A percentile compares a stretch with the other conserved stretches of the same genome.
Conservation (phyloP, 2,113 vertebrate species). For the Delphinapterus leucas region DNA sequence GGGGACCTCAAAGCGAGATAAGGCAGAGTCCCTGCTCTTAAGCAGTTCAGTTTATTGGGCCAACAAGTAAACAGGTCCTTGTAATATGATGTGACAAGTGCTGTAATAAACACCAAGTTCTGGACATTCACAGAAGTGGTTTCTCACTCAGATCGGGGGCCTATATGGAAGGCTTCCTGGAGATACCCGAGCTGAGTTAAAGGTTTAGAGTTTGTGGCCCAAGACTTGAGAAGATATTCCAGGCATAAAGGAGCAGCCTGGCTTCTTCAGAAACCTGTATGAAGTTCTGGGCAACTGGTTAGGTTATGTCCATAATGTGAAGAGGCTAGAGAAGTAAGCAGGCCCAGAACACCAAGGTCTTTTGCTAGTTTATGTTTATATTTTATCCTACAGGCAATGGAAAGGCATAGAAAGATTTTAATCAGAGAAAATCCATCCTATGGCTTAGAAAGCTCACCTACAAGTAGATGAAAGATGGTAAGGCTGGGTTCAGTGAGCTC, state of each 20-base stretch:
- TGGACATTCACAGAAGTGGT: not conserved
- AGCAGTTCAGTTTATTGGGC: not conserved
- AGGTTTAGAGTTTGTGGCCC: no score
- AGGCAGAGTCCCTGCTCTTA: not conserved
- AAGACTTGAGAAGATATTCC: not conserved
- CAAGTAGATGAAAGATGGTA: not conserved
- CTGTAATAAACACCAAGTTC: not conserved
- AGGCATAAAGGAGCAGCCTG: not conserved
- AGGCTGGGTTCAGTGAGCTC: not conserved
- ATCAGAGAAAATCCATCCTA: not conserved
- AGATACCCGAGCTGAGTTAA: not conserved
- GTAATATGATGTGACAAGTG: not conserved
- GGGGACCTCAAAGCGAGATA: not conserved
- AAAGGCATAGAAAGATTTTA: not conserved
- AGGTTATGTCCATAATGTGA: accelerated
- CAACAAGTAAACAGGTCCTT: not conserved
- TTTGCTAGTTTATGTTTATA: not conserved
- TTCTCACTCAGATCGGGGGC: not conserved
- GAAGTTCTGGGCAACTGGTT: not conserved
- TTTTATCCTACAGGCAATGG: not conserved
- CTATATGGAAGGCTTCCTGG: not conserved
- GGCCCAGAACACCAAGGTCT: not conserved
- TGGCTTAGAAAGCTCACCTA: not conserved
- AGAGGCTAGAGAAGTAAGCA: not conserved
- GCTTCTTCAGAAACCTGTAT: not conserved